Evolutionary conservation across 2,888 invertebrate genomes (phyloP).

Genomic region (Acronicta alni): DNA sequence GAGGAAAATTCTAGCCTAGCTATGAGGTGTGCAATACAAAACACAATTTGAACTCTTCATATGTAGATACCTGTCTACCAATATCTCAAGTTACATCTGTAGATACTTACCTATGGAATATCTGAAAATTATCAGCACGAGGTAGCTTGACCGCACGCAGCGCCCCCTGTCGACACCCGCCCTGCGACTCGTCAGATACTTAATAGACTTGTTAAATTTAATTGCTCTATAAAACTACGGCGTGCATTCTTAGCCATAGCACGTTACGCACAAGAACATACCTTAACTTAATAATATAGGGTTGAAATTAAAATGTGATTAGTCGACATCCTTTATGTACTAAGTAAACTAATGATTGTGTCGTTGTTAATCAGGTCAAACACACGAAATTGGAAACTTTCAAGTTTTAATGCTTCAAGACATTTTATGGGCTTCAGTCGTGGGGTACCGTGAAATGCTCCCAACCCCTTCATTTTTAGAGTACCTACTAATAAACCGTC

Average conservation of each 20-base stretch:
- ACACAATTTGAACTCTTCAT: too few relatives aligned
- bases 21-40: too few relatives aligned
- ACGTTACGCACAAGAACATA: constrained; percentile 17
- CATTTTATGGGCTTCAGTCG: constrained; percentile 44
- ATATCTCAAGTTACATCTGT: too few relatives aligned
- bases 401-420: constrained; percentile 54
- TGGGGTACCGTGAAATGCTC: constrained; percentile 41
- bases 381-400: constrained; percentile 58
- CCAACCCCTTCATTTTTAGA: not conserved
- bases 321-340: constrained; percentile 49
- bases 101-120: too few relatives aligned
- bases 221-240: constrained; percentile 65
- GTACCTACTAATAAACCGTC: not conserved
- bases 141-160: constrained; percentile 26
- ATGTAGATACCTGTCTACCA: too few relatives aligned
- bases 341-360: constrained; percentile 63
- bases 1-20: too few relatives aligned
- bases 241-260: constrained; percentile 24
- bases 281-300: constrained; percentile 1
- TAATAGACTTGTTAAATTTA: constrained; percentile 66
- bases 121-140: not conserved
- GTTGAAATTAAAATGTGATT: constrained; percentile 3
- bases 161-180: constrained; percentile 25
- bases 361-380: constrained; percentile 69
- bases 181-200: constrained; percentile 58